Evolutionary conservation across 2,888 invertebrate species (phyloP), one percentile per base, ranked within the genome.

Genomic region (Pammene aurita): DNA sequence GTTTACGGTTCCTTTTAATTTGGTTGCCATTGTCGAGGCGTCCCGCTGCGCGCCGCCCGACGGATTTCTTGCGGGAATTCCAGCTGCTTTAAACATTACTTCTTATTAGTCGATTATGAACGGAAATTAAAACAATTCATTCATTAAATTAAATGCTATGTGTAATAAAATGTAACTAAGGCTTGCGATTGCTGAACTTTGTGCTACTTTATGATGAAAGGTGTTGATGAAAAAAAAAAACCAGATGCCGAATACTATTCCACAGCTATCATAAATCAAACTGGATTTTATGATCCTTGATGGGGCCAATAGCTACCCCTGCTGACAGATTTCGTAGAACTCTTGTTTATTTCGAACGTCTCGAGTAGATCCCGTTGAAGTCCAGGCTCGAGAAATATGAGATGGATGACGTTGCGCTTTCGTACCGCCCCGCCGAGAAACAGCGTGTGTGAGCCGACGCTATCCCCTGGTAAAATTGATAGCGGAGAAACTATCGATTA

Each of bases 1-100:
- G 85, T 90, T 92, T 91, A 89, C 90, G 89, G 89, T 90, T 89
- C 83, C 89, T 89, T 92, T 92, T 92, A 92, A 92, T 92, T 92
- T 90, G 90, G 90, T 88, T 88, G 88, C 87, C 84, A 91, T 92
- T 92, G 92, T 92, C 85, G 85, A 81, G 87, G 85, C 87, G 82
- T 87, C 91, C 91, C 89, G 90, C 89, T 84, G 92, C 78, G 91
- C 82, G 81, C 84, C 84, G 84, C 82, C 84, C 84, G 84, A 82
- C 82, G 87, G 83, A 86, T 88, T 88, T 88, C 89, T 90, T 88
- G 84, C 86, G 84, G 83, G 89, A 87, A 84, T 86, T 89, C 90
- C 90, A 90, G 90, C 90, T 89, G 92, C 84, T 90, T 83, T 81
- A 83, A 88, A 87, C 87, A 89, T 90, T 89, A 85, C 84, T 88